Conservation (phyloP, 1,140 invertebrate genomes). For the Andricus grossulariae region DNA sequence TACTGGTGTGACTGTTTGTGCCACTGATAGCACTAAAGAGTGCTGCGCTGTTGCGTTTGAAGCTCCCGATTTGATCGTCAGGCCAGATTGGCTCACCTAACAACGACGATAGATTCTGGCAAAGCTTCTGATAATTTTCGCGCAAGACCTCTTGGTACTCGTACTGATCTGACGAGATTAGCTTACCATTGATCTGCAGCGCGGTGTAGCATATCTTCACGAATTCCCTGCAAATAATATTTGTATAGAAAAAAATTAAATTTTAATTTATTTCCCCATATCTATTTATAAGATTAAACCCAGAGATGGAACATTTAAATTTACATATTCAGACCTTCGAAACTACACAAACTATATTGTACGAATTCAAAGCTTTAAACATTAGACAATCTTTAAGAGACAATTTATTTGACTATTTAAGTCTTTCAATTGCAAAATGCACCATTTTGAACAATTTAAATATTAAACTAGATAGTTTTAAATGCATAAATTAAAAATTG, state of each 20-base stretch:
- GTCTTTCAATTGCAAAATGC: too few relatives aligned
- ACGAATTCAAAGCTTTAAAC: too few relatives aligned
- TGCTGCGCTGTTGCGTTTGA: conserved; percentile 81
- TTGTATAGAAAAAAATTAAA: neutral
- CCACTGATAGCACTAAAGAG: conserved; percentile 83
- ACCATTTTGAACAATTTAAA: too few relatives aligned
- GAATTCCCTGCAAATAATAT: conserved; percentile 83
- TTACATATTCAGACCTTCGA: too few relatives aligned
- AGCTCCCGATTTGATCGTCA: conserved; percentile 79
- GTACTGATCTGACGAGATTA: conserved; percentile 90
- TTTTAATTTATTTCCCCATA: too few relatives aligned
- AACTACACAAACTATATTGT: too few relatives aligned
- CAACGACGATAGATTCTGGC: conserved; percentile 83
- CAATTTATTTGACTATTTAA: too few relatives aligned
- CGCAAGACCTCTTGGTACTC: conserved; percentile 92
- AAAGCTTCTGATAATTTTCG: conserved; percentile 90
- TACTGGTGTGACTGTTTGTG: conserved; percentile 80
- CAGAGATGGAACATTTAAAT: too few relatives aligned
- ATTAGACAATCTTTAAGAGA: too few relatives aligned
- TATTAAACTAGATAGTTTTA: too few relatives aligned
- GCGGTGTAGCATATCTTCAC: conserved; percentile 91
- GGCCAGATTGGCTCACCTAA: conserved; percentile 83
- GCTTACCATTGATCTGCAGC: conserved; percentile 89
- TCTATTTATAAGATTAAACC: too few relatives aligned
- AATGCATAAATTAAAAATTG: too few relatives aligned